Evolutionary conservation across 2,888 invertebrate genomes (phyloP), one percentile per base, ranked within the genome.

Genomic region (Spicauda simplicius): DNA sequence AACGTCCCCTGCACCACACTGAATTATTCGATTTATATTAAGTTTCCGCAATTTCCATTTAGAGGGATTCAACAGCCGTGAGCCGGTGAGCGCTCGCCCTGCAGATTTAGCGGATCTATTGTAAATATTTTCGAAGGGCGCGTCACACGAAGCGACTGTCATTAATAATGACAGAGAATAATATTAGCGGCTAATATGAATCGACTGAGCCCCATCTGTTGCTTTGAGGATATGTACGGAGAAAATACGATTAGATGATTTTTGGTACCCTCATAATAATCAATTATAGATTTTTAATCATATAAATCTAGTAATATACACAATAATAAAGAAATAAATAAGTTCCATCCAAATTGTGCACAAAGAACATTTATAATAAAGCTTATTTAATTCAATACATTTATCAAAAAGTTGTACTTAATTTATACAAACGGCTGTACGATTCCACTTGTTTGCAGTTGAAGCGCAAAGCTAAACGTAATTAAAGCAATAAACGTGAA

Each of bases 1-100:
- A 80, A 88, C 84, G 82, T 86, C 88, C 91, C 92, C 89, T 84
- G 83, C 84, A 84, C 83, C 80, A 84, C 82, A 89, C 85, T 87
- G 84, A 87, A 89, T 92, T 91, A 92, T 91, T 85, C 90, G 89
- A 90, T 91, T 92, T 92, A 91, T 91, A 92, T 91, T 91, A 89
- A 88, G 90, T 93, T 92, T 92, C 90, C 91, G 90, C 87, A 87
- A 89, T 90, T 90, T 86, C 88, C 84, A 87, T 87, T 87, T 82
- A 83, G 86, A 90, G 88, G 88, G 91, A 87, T 82, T 81, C 82
- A 77, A 82, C 78, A 79, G 78, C 76, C 70, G 68, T 55, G 67
- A 80, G 71, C 73, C 78, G 77, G 82, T 80, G 85, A 86, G 85
- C 86, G 85, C 85, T 88, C 80, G 83, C 77, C 77, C 82, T 76